Evolutionary conservation across 2,113 vertebrate genomes (phyloP), one percentile per base, ranked within the genome.

Genomic region (Fulmarus glacialis): DNA sequence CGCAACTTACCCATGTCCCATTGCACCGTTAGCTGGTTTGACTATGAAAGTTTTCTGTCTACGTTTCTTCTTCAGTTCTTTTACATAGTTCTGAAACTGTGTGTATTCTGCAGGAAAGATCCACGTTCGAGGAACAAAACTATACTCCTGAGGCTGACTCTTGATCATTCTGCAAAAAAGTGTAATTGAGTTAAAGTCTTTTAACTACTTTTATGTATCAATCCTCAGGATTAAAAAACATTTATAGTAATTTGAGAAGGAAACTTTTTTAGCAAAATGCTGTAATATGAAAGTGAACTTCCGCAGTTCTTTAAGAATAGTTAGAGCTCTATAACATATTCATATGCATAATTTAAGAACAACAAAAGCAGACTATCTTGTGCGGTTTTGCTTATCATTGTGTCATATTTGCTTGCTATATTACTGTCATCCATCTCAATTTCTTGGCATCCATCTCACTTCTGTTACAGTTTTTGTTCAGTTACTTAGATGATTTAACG

Each of bases 1-100:
- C 7, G 27, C 86, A 96, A 98, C 99, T 93, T 99, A 99, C 99
- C 99, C 99, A 78, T 99, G 99, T 96, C 99, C 99, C 99, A 99
- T 99, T 89, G 99, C 99, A 91, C 99, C 99, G 27, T 99, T 99
- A 94, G 99, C 99, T 71, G 99, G 99, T 95, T 99, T 99, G 82
- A 99, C 98, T 86, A 99, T 99, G 87, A 99, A 99, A 7, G 99
- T 99, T 97, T 99, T 99, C 98, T 99, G 99, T 94, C 99, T 99
- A 93, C 99, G 99, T 96, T 99, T 99, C 97, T 99, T 99, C 95
- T 99, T 99, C 74, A 99, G 79, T 98, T 99, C 99, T 98, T 99
- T 99, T 55, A 99, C 99, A 27, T 99, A 99, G 95, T 99, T 99
- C 97, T 99, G 99, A 96, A 99, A 99, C 96, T 99, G 99, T 40